Evolutionary conservation across 2,888 invertebrate genomes (phyloP).

Genomic region (Anorthoa munda): DNA sequence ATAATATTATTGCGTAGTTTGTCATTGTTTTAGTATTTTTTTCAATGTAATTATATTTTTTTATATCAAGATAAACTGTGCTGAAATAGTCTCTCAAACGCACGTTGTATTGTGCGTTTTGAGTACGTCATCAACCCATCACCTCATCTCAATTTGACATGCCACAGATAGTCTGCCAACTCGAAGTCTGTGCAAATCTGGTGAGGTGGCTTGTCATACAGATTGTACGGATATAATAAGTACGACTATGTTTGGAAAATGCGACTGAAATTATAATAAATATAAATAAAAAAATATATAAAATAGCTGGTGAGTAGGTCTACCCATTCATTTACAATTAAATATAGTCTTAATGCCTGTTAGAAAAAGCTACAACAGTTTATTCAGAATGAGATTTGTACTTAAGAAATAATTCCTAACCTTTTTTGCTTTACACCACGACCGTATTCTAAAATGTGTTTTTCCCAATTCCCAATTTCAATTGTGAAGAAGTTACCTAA

Average conservation of each 20-base stretch:
- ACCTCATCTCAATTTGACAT: slow-evolving; percentile 23
- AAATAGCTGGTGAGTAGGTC: neutral
- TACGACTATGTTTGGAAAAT: neutral
- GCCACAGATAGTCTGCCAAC: slow-evolving; percentile 32
- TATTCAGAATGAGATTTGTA: neutral
- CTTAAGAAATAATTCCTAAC: neutral
- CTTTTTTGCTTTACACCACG: neutral
- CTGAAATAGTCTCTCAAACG: neutral
- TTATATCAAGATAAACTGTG: neutral
- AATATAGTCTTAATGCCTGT: neutral
- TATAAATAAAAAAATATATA: neutral
- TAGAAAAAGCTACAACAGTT: neutral
- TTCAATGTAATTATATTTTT: neutral
- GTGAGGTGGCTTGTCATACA: neutral
- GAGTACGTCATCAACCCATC: slow-evolving; percentile 5
- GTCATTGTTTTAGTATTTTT: slow-evolving; percentile 20
- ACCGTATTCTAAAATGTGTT: no score
- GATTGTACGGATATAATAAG: neutral
- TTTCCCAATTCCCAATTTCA: no score
- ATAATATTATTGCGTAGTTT: slow-evolving; percentile 20
- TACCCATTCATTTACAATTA: neutral
- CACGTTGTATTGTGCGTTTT: neutral
- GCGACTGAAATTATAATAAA: neutral
- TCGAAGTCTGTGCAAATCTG: slow-evolving; percentile 24
- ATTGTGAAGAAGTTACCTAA: neutral